Conservation (phyloP, 1,140 invertebrate genomes). For the Adelges cooleyi region DNA sequence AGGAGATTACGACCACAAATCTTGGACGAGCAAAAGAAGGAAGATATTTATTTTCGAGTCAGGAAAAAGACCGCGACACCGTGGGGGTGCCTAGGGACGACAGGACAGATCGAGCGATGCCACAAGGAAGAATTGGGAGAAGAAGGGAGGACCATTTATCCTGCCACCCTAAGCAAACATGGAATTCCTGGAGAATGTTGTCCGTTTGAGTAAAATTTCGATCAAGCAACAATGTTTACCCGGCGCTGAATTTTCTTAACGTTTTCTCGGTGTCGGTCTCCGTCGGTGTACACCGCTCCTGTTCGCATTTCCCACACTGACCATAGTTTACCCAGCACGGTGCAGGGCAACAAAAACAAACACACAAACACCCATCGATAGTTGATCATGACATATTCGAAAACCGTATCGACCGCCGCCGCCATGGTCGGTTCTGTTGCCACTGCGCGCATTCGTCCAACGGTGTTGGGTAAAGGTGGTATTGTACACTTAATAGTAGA, state of each 20-base stretch:
- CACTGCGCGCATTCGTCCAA: too few relatives aligned
- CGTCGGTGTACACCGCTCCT: conserved; percentile 55
- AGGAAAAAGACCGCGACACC: too few relatives aligned
- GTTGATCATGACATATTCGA: conserved; percentile 43
- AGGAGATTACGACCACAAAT: not conserved
- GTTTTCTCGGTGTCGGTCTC: conserved; percentile 56
- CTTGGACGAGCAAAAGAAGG: too few relatives aligned
- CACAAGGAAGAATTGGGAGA: too few relatives aligned
- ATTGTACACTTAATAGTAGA: too few relatives aligned
- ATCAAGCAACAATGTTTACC: too few relatives aligned
- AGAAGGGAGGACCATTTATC: not conserved
- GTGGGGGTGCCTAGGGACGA: too few relatives aligned
- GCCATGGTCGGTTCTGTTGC: too few relatives aligned
- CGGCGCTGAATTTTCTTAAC: conserved; percentile 61
- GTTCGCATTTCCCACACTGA: conserved; percentile 58
- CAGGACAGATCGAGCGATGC: too few relatives aligned
- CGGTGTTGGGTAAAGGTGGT: too few relatives aligned
- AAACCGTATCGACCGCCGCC: not conserved
- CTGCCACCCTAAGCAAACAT: conserved; percentile 26
- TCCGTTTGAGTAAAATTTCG: too few relatives aligned
- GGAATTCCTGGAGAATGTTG: conserved; percentile 34
- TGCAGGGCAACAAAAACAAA: conserved; percentile 58
- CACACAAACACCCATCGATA: conserved; percentile 68
- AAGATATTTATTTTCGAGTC: too few relatives aligned
- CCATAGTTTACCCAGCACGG: conserved; percentile 58